Evolutionary conservation across 1,140 invertebrate genomes (phyloP).

Genomic region (Mylabris phalerata): DNA sequence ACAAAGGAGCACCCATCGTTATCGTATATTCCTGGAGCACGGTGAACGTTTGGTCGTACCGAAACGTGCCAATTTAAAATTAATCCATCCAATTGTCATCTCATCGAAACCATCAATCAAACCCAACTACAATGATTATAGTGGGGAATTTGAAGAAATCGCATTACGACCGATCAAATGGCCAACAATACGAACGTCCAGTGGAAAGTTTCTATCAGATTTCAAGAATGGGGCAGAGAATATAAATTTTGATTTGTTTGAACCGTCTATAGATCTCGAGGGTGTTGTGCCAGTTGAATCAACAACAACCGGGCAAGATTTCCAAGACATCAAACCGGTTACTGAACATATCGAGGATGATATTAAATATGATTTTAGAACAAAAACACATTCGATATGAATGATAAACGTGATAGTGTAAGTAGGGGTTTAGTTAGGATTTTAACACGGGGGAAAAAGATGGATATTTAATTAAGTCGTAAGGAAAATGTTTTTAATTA

Average conservation of each 20-base stretch:
- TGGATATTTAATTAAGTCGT: too few species aligned
- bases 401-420: background rate
- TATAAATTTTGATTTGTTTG: too few species aligned
- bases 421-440: too few species aligned
- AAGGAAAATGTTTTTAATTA: too few species aligned
- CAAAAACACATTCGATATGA: slow-evolving; percentile 30
- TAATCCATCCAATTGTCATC: slow-evolving; percentile 2
- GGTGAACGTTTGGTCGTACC: slow-evolving; percentile 15
- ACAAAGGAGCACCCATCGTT: background rate
- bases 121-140: too few species aligned
- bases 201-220: too few species aligned
- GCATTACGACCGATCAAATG: too few species aligned
- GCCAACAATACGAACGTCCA: too few species aligned
- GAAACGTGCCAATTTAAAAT: slow-evolving; percentile 13
- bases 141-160: too few species aligned
- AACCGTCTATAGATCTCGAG: background rate
- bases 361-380: slow-evolving; percentile 38
- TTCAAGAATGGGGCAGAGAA: too few species aligned
- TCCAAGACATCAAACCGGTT: slow-evolving; percentile 34
- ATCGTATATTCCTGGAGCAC: slow-evolving; percentile 10
- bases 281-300: background rate
- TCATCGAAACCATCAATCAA: background rate
- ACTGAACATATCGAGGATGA: slow-evolving; percentile 34
- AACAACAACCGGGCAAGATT: background rate
- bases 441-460: too few species aligned